These are phyloP conservation scores for Archaeoteleia sp. DNA, from an alignment of 2,888 invertebrate genomes.

Conservation along the genomic window DNA sequence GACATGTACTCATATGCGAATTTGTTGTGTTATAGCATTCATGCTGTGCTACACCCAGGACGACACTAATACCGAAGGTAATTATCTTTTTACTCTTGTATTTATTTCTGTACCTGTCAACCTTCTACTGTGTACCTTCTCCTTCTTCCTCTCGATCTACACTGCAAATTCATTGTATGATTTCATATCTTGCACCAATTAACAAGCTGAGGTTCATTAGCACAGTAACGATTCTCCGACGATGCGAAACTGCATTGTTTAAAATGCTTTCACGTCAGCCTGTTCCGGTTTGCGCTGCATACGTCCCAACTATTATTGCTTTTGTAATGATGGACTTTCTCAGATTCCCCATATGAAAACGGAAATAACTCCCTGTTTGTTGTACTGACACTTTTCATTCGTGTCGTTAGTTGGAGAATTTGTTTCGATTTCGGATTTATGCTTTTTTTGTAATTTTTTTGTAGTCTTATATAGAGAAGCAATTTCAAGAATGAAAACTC, in stretches of 20 bases:
- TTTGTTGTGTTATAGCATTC: constrained; percentile 87
- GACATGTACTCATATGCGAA: constrained; percentile 51
- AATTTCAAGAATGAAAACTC: too few species aligned
- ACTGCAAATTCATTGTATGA: constrained; percentile 5
- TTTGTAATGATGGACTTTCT: constrained; percentile 20
- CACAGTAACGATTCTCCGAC: constrained; percentile 47
- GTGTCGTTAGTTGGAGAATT: too few species aligned
- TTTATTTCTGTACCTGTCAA: constrained; percentile 55
- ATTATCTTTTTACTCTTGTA: constrained; percentile 64
- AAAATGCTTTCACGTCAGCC: constrained; percentile 24
- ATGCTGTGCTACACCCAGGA: constrained; percentile 96
- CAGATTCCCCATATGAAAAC: constrained; percentile 2
- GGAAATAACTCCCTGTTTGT: constrained; percentile 8
- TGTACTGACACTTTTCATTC: not conserved
- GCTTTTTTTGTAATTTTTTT: too few species aligned
- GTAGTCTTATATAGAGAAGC: too few species aligned
- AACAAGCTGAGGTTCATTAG: constrained; percentile 59
- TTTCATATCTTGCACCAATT: constrained; percentile 58
- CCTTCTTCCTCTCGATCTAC: constrained; percentile 11
- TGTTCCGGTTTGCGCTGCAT: constrained; percentile 8
- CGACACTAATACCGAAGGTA: constrained; percentile 93
- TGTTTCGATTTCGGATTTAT: too few species aligned
- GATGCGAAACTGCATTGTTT: constrained; percentile 31
- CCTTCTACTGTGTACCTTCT: constrained; percentile 17
- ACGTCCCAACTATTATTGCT: constrained; percentile 11